Base-by-base conservation (phyloP, 2,113 vertebrate genomes). In the Burhinus oedicnemus region DNA sequence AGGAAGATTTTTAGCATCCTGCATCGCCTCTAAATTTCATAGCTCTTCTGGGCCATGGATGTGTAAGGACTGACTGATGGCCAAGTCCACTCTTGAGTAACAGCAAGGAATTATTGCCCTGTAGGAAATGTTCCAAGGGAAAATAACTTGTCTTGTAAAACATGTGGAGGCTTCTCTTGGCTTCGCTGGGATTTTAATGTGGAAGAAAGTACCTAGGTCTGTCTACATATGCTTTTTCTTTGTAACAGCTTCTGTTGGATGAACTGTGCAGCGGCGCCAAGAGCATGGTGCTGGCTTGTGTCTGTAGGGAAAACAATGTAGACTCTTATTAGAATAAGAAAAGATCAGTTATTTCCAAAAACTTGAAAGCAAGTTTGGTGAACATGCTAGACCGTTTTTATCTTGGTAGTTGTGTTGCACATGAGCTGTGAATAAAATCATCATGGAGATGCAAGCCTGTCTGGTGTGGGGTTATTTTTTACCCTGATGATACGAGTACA, bases 21-120 rank as follows among this genome's bases (percentile, higher is more conserved):
- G 71, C 62, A 86, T 91, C 29, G 58, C 90, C 76, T 93, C n/a
- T 91, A n/a, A 85, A 85, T 92, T 97, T 96, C 71, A 93, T 60
- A 57, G 61, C 51, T 80, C 57, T 90, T 86, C 25, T 86, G 71
- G 52, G 58, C 42, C 36, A 45, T 9, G 74, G 78, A 44, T 65
- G 47, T 83, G 17, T 95, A 32, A 58, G 42, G 68, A 16, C 76
- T 83, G 83, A 86, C 47, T 91, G 34, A 91, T 83, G 49, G 90
- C 87, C 70, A 89, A 87, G 45, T 76, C 27, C 6, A 27, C 69
- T 94, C 85, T 70, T 86, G 51, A 76, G 38, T 80, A 64, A 70
- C 29, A 65, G 68, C 40, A 25, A 71, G 74, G 86, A 95, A 78
- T 89, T 89, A 94, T 13, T 89, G 38, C 27, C n/a, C 55, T 60